Evolutionary conservation across 2,113 vertebrate species (phyloP), one percentile per base, ranked within the genome.

Genomic region (Rhegmatorhina hoffmannsi): DNA sequence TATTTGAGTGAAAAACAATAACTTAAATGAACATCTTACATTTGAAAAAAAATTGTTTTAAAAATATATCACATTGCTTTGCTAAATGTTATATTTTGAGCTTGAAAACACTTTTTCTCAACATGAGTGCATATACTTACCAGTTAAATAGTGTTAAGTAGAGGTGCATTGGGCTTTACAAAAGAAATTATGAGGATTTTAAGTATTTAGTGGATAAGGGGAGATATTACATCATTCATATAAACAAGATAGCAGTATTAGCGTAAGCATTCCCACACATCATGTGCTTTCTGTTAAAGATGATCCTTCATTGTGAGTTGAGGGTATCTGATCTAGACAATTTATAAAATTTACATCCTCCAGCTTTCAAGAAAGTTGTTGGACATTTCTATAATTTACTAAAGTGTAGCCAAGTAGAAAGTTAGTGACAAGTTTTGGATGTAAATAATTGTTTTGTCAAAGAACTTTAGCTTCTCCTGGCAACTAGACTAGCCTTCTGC

Each of bases 51-150:
- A 10, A n/a, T 16, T 6, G 1, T 52, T 67, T 95, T 89, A 29
- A 17, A 63, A 78, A 59, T 25, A 66, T 31, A 76, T 43, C 14
- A 19, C 24, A 66, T 33, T 76, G 21, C 6, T 69, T 82, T 70
- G 47, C 13, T 73, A 60, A 67, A 70, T 58, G 26, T 58, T 90
- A 15, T 62, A 72, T 73, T 90, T 85, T 86, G 33, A 69, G 17
- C 50, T 81, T 64, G 15, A 55, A 82, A 40, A 6, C 33, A 46
- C 9, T 78, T 82, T 87, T 69, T 44, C 66, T 47, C 38, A 46
- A 16, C 0, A 1, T 25, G 10, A 76, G 11, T 77, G 4, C 12
- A 17, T 29, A 44, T 44, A n/a, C 8, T 69, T 84, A 49, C 5
- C 2, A 26, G 56, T 94, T 89, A 49, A 72, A 34, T 55, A 63